phyloP scores from a whole-genome alignment of 2,113 vertebrate genomes.

The Forbesichthys agassizii region DNA sequence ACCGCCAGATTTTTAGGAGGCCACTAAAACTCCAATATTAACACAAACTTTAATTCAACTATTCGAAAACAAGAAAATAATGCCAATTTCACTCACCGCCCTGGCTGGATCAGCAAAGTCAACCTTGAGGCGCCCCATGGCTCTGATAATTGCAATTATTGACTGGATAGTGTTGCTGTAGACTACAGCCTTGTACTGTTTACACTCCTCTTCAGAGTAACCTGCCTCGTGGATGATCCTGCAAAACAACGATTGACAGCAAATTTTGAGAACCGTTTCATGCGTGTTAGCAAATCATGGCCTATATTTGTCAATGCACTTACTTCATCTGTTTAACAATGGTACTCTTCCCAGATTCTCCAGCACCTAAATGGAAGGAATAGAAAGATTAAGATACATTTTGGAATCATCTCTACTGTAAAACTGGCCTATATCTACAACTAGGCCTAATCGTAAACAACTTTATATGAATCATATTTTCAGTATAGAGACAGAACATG shows the following conservation, averaged over 20 bases:
- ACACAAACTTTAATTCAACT: too few species aligned
- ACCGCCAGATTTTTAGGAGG: too few species aligned
- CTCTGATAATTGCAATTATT: slow-evolving; percentile 96
- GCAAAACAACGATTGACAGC: neutral
- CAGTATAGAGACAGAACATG: too few species aligned
- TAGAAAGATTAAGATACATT: slow-evolving; percentile 1
- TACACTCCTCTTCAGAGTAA: slow-evolving; percentile 98
- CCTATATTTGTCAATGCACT: slow-evolving; percentile 59
- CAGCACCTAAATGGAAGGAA: slow-evolving; percentile 84
- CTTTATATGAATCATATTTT: too few species aligned
- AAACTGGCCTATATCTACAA: too few species aligned
- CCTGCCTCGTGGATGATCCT: slow-evolving; percentile 98
- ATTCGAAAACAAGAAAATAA: neutral
- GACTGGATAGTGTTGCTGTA: slow-evolving; percentile 99
- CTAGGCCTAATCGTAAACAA: too few species aligned
- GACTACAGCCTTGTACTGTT: slow-evolving; percentile 98
- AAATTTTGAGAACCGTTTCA: slow-evolving; percentile 1
- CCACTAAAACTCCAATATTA: too few species aligned
- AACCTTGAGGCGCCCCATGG: slow-evolving; percentile 97
- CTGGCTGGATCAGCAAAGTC: slow-evolving; percentile 90
- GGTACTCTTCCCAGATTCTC: slow-evolving; percentile 97
- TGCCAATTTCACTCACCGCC: slow-evolving; percentile 81
- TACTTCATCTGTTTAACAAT: slow-evolving; percentile 99
- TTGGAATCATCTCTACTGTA: too few species aligned
- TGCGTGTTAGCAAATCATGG: neutral